These are phyloP conservation scores for Calephelis perditalis DNA, from an alignment of 2,888 invertebrate species.

Conservation along the genomic window DNA sequence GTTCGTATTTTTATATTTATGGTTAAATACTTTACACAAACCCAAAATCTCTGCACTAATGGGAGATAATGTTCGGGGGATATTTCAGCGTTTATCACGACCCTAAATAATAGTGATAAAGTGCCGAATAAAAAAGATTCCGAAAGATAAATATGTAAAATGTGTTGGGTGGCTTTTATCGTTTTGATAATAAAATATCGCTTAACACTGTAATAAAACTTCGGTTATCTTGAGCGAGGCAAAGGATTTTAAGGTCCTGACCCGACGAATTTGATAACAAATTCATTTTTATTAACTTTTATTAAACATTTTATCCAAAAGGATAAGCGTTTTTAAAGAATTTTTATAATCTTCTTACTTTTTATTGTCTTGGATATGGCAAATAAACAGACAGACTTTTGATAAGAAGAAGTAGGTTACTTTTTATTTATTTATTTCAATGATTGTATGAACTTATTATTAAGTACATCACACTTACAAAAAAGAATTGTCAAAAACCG, in stretches of 20 bases:
- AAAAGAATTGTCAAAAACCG: too few species aligned
- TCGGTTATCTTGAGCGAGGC: conserved; percentile 51
- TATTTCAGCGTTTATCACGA: conserved; percentile 52
- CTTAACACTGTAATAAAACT: conserved; percentile 59
- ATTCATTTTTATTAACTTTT: conserved; percentile 10
- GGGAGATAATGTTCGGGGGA: conserved; percentile 29
- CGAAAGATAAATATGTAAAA: conserved; percentile 54
- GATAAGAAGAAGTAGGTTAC: too few species aligned
- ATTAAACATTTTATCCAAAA: too few species aligned
- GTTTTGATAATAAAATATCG: conserved; percentile 63
- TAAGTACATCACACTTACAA: too few species aligned
- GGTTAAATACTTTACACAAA: conserved; percentile 23
- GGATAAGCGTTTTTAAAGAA: too few species aligned
- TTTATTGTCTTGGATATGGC: too few species aligned
- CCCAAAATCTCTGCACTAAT: conserved; percentile 28
- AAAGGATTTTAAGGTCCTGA: conserved; percentile 27
- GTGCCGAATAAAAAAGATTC: conserved; percentile 62
- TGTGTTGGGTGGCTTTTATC: conserved; percentile 49
- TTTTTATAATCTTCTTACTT: too few species aligned
- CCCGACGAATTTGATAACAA: conserved; percentile 20
- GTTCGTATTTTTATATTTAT: conserved; percentile 22
- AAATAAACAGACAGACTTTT: too few species aligned
- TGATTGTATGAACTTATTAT: too few species aligned
- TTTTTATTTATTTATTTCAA: too few species aligned
- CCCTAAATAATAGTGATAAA: conserved; percentile 70